These are phyloP conservation scores for Cephus runcator DNA, from an alignment of 2,888 invertebrate genomes.

Conservation along the genomic window DNA sequence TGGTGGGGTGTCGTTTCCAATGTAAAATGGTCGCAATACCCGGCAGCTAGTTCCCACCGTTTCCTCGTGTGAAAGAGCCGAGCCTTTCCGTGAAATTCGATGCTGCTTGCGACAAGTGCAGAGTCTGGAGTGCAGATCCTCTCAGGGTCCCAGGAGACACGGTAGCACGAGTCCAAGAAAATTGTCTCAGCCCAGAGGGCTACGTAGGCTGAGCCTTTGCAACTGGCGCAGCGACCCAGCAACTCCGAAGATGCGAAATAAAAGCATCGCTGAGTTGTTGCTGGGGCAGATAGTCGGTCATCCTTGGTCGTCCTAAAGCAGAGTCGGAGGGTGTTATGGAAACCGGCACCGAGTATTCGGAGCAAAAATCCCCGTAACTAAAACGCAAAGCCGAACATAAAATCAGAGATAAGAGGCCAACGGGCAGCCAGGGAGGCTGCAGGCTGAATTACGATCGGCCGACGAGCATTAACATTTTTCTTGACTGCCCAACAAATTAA, in stretches of 20 bases:
- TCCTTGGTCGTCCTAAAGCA: too few relatives aligned
- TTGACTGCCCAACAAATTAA: constrained; percentile 59
- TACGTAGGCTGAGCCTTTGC: too few relatives aligned
- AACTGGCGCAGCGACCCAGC: too few relatives aligned
- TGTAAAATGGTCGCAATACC: background rate
- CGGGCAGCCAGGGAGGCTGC: constrained; percentile 29
- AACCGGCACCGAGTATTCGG: constrained; percentile 3
- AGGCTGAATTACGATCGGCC: constrained; percentile 58
- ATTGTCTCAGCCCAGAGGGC: too few relatives aligned
- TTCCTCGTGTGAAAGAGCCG: constrained; percentile 56
- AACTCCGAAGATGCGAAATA: too few relatives aligned
- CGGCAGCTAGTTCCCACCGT: constrained; percentile 55
- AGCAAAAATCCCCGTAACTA: constrained; percentile 37
- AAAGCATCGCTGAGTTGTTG: too few relatives aligned
- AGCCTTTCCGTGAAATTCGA: constrained; percentile 45
- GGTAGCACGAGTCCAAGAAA: constrained; percentile 10
- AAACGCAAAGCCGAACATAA: constrained; percentile 60
- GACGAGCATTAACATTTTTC: constrained; percentile 60
- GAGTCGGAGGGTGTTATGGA: too few relatives aligned
- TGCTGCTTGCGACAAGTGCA: constrained; percentile 47
- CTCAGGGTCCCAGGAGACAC: background rate
- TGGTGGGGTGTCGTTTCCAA: constrained; percentile 39
- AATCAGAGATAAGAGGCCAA: constrained; percentile 58
- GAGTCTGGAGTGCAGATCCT: background rate
- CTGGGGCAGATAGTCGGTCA: too few relatives aligned